A percentile compares a stretch with the other conserved stretches of the same genome.
phyloP scores from a whole-genome alignment of 2,797 vertebrate genomes.

The Scolopax bukidnonensis region DNA sequence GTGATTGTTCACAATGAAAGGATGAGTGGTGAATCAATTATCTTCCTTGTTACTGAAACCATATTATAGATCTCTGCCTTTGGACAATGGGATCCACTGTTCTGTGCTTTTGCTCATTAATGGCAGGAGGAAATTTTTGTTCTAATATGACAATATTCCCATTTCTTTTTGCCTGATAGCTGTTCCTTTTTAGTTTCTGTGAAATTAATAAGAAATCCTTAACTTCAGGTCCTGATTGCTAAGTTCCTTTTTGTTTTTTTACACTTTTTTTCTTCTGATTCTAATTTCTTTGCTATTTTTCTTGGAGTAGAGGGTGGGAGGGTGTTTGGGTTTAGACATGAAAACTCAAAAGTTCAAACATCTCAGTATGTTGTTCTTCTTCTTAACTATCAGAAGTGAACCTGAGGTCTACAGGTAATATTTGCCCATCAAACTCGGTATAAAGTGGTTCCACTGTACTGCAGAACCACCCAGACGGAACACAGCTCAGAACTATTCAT shows the following conservation, averaged over 20 bases:
- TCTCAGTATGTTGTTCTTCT: neutral
- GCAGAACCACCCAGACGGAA: neutral
- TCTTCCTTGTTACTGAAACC: neutral
- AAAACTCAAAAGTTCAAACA: neutral
- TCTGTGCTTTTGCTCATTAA: neutral
- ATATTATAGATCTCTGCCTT: neutral
- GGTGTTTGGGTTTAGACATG: neutral
- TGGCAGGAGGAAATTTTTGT: neutral
- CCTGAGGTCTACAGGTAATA: neutral
- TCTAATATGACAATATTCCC: rapidly evolving
- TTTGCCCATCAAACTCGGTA: neutral
- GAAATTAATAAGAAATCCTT: neutral
- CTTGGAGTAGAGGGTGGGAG: neutral
- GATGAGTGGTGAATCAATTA: neutral
- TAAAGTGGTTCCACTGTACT: neutral
- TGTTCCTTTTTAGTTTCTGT: neutral
- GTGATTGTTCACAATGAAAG: neutral
- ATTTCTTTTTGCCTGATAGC: neutral
- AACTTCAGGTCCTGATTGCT: neutral
- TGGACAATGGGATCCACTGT: neutral
- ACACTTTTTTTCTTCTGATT: neutral
- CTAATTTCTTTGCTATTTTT: neutral
- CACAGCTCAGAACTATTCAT: neutral
- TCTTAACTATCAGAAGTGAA: neutral
- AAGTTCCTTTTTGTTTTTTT: neutral